These are phyloP conservation scores for Vipera latastei DNA, from an alignment of 2,797 vertebrate species.

Conservation along the genomic window DNA sequence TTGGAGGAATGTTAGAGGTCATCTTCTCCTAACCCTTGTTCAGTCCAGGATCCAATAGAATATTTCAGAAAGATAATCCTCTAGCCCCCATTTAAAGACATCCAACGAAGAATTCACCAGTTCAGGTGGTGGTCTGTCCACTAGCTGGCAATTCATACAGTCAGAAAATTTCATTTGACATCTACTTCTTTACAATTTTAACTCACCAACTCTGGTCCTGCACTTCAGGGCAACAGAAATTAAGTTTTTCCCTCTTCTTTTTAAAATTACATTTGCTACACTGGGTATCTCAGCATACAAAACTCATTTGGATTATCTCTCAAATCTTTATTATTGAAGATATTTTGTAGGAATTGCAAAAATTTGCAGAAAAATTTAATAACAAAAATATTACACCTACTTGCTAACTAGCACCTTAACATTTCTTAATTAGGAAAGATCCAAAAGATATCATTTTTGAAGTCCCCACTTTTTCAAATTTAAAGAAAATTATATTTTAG, in stretches of 20 bases:
- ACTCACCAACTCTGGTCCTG: background rate
- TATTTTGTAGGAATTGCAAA: background rate
- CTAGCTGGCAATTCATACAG: background rate
- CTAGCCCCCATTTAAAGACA: background rate
- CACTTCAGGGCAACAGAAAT: background rate
- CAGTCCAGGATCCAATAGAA: background rate
- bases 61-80: background rate
- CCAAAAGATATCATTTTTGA: background rate
- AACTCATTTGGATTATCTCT: background rate
- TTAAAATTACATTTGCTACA: background rate
- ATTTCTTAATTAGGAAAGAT: background rate
- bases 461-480: background rate
- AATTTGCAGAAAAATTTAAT: no score
- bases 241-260: background rate
- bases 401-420: background rate
- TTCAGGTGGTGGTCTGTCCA: background rate
- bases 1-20: background rate
- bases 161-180: background rate
- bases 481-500: slow-evolving; percentile 2
- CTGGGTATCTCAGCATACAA: background rate
- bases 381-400: background rate
- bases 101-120: background rate
- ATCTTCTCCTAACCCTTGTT: background rate
- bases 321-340: background rate
- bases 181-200: background rate